Evolutionary conservation across 2,888 invertebrate genomes (phyloP), one percentile per base, ranked within the genome.

Genomic region (Aleiodes alternator): DNA sequence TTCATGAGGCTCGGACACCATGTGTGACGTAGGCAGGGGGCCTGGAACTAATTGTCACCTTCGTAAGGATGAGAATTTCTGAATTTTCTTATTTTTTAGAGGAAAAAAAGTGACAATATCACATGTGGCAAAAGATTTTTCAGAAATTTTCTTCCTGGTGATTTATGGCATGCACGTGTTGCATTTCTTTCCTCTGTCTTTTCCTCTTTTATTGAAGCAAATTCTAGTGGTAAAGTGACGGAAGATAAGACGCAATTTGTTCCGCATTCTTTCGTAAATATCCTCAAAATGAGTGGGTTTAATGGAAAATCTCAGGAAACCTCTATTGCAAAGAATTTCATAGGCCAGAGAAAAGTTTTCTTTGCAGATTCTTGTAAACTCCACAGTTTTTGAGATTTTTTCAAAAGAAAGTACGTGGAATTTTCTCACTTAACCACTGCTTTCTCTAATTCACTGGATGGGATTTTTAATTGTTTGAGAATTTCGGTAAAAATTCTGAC

Each of bases 31-130:
- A 31, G 4, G 57, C 8, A 69, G 69, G 38, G 71, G 55, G 55
- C 23, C 70, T 57, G 55, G 69, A 74, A 53, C 59, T 75, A 77
- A 77, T 77, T 77, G 72, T 75, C 75, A 56, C 64, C 16, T 38
- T 50, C 75, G 64, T 61, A 61, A 48, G 43, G 5, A 66, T 66
- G 53, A 56, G 48, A 48, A 59, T 55, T 57, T 9, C n/a, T 5
- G 51, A 68, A 9, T 11, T 48, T 48, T 48, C 16, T 16, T 16
- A 53, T 53, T 53, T 14, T 53, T 16, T 53, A 48, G 23, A 6
- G 14, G n/a, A n/a, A 23, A 23, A 48, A 11, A 48, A 48, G 61
- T 38, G 43, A 72, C 64, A 69, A 73, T 73, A 23, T n/a, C 53
- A 59, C 61, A 61, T 61, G 61, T 74, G 74, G 9, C 69, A 57